Evolutionary conservation across 2,888 invertebrate species (phyloP), one percentile per base, ranked within the genome.

Genomic region (Chymomyza fuscimana): DNA sequence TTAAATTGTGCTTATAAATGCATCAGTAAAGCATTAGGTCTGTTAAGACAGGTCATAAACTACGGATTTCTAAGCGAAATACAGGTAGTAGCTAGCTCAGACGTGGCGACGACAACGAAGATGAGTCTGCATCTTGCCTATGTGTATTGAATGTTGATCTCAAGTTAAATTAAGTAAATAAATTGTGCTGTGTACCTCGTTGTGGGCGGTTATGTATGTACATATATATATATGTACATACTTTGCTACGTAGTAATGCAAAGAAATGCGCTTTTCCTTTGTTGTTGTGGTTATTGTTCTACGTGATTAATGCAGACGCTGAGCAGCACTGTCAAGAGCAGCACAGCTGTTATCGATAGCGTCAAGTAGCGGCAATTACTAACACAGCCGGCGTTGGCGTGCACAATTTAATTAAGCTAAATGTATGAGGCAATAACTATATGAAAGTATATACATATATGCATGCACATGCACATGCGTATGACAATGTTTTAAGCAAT

Each of bases 11-110:
- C 67, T 78, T 75, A 65, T 46, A 71, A 63, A 65, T 50, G 29
- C 73, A 69, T 68, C 59, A 69, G 36, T 60, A 22, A 7, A 32
- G 12, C 40, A 19, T 9, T 46, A 15, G 59, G 54, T 32, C 12
- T 81, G 80, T 80, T 80, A 72, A 72, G 82, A 73, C 82, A 81
- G 80, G 80, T 81, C 80, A 74, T 63, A 70, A 80, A 72, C 25
- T 16, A 25, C 25, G 19, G 29, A n/a, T 16, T 61, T 76, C 73
- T 62, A 58, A 64, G 36, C 25, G 68, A 73, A 81, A 51, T 72
- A 67, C 80, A 80, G 80, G 80, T 80, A 80, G 66, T 19, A 63
- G 50, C 29, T 22, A 64, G 25, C 69, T 29, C 71, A 81, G 82
- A 83, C 78, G 72, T 65, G 54, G 16, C 58, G 79, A 56, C 79